phyloP scores from a whole-genome alignment of 1,140 invertebrate genomes.

The Ips typographus region DNA sequence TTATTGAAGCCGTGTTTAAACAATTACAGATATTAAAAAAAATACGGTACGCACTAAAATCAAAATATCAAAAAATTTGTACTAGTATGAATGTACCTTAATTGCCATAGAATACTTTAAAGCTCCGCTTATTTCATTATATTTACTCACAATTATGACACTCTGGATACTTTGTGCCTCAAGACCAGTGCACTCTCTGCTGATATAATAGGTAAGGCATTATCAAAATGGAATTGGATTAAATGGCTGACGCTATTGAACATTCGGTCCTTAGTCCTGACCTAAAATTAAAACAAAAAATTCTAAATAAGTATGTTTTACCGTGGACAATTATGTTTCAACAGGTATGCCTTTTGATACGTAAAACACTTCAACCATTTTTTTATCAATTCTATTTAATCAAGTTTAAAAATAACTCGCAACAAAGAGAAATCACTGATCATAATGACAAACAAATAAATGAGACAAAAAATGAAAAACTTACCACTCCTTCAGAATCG shows the following conservation, averaged over 20 bases:
- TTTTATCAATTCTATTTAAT: too few species aligned
- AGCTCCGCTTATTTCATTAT: conserved; percentile 3
- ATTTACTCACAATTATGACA: conserved; percentile 16
- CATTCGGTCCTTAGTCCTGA: conserved; percentile 92
- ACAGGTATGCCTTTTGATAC: too few species aligned
- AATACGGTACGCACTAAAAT: not conserved
- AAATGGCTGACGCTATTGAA: conserved; percentile 96
- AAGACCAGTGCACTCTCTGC: conserved; percentile 88
- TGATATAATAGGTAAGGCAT: conserved; percentile 92
- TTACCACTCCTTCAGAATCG: conserved; percentile 94
- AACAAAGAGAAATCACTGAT: too few species aligned
- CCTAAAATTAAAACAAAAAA: conserved; percentile 59
- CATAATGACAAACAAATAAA: too few species aligned
- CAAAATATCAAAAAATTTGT: conserved; percentile 23
- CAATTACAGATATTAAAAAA: too few species aligned
- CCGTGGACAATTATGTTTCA: too few species aligned
- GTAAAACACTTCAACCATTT: too few species aligned
- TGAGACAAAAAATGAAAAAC: conserved; percentile 45
- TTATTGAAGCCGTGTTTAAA: too few species aligned
- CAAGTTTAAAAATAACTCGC: too few species aligned
- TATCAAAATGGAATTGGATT: conserved; percentile 92
- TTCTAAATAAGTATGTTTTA: conserved; percentile 5
- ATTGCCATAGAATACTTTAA: conserved; percentile 10
- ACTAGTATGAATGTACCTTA: not conserved
- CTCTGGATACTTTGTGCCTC: conserved; percentile 67